Conservation (phyloP, 2,797 vertebrate genomes). For the Pseudomugil tenellus region DNA sequence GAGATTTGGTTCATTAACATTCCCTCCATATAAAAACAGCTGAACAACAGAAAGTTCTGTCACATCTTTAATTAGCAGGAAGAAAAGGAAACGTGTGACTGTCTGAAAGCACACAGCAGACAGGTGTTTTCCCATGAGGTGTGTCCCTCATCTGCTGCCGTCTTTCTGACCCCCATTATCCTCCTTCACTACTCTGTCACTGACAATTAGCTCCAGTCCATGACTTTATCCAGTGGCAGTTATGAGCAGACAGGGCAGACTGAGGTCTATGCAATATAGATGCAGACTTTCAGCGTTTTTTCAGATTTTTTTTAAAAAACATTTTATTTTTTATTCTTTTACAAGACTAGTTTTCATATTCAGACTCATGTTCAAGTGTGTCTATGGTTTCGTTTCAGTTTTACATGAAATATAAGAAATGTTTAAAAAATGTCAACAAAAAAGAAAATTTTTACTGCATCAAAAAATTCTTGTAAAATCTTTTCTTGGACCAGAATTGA, state of each 20-base stretch:
- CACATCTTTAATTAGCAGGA: slow-evolving; percentile 28
- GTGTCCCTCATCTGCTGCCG: slow-evolving; percentile 23
- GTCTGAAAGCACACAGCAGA: slow-evolving; percentile 35
- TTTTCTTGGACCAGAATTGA: too few species aligned
- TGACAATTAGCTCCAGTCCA: slow-evolving; percentile 59
- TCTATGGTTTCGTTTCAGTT: too few species aligned
- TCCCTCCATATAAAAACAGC: slow-evolving; percentile 9
- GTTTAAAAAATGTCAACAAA: too few species aligned
- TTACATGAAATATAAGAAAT: too few species aligned
- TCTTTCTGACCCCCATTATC: slow-evolving; percentile 23
- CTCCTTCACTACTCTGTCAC: slow-evolving; percentile 47
- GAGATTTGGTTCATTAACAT: slow-evolving; percentile 20
- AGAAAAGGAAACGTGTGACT: slow-evolving; percentile 12
- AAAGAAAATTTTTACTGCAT: too few species aligned
- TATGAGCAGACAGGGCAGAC: slow-evolving; percentile 53
- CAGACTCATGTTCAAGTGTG: too few species aligned
- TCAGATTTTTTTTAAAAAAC: too few species aligned
- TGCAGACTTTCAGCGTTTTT: slow-evolving; percentile 16
- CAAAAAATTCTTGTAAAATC: too few species aligned
- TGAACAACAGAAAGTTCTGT: background rate
- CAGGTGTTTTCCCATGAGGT: slow-evolving; percentile 58
- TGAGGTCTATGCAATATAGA: slow-evolving; percentile 39
- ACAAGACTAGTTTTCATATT: background rate
- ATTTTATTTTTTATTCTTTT: slow-evolving; percentile 2
- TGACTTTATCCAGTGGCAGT: slow-evolving; percentile 72